Percentiles rank a stretch among this genome's conserved stretches.
These are phyloP conservation scores for Oncorhynchus clarkii DNA, from an alignment of 2,113 vertebrate species.

Conservation along the genomic window DNA sequence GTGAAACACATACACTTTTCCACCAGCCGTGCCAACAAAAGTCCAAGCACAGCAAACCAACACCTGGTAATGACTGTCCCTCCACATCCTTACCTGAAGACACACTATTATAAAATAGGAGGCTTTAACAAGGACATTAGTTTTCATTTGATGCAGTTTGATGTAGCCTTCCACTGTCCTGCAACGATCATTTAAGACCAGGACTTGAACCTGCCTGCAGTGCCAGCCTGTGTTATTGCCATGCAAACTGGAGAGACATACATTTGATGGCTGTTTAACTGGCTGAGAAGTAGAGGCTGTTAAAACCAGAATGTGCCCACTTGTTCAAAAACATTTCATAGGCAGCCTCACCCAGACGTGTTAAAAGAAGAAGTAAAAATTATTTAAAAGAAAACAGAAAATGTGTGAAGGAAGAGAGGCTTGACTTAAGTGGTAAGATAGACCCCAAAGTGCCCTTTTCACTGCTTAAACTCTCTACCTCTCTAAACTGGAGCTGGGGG, in stretches of 20 bases:
- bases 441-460: too few species aligned
- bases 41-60: conserved; percentile 48
- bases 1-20: conserved; percentile 34
- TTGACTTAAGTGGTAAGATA: neutral
- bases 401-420: conserved; percentile 7
- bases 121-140: neutral
- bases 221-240: conserved; percentile 15
- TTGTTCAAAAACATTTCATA: conserved; percentile 27
- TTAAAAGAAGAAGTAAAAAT: conserved; percentile 33
- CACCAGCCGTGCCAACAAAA: conserved; percentile 47
- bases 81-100: conserved; percentile 19
- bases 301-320: conserved; percentile 30
- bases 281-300: conserved; percentile 14
- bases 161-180: neutral
- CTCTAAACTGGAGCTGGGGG: too few species aligned
- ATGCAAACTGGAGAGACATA: conserved; percentile 2
- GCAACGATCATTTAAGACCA: neutral
- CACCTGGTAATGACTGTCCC: conserved; percentile 19
- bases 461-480: too few species aligned
- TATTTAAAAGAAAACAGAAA: conserved; percentile 26
- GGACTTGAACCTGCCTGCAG: conserved; percentile 14
- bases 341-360: conserved; percentile 32
- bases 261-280: conserved; percentile 26
- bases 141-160: neutral
- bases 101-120: neutral